Percentiles rank a stretch among this genome's conserved stretches.
These are phyloP conservation scores for Megalops cyprinoides DNA, from an alignment of 2,797 vertebrate genomes.

Conservation along the genomic window DNA sequence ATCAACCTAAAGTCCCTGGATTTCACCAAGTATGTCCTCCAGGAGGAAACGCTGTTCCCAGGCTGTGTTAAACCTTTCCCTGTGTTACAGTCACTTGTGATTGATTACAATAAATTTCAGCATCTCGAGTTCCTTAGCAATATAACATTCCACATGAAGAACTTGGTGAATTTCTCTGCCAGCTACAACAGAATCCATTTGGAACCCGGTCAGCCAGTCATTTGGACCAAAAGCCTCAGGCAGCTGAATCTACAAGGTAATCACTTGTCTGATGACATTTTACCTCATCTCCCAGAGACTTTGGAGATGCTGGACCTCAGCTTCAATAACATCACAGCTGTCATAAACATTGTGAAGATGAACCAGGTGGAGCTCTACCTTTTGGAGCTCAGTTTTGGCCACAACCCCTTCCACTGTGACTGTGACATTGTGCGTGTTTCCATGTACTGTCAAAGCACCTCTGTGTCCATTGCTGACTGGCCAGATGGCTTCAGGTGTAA, in stretches of 20 bases:
- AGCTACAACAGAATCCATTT: slow-evolving; percentile 1
- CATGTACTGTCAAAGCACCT: slow-evolving; percentile 12
- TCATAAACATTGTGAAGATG: too few species aligned
- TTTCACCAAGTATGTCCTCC: slow-evolving; percentile 15
- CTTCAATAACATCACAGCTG: slow-evolving; percentile 27
- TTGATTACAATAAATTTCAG: slow-evolving; percentile 19
- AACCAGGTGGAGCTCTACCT: too few species aligned
- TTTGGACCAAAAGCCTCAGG: slow-evolving; percentile 19
- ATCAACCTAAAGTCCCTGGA: not conserved
- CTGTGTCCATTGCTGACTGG: slow-evolving; percentile 7
- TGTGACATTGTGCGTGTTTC: slow-evolving; percentile 22
- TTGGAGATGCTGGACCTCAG: slow-evolving; percentile 29
- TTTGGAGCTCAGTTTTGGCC: slow-evolving; percentile 30
- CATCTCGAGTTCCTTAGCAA: not conserved
- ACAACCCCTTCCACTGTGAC: slow-evolving; percentile 30
- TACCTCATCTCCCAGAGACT: slow-evolving; percentile 16
- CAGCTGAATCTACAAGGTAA: slow-evolving; percentile 27
- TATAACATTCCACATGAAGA: slow-evolving; percentile 13
- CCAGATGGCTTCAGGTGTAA: slow-evolving; percentile 13
- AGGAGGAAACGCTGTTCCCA: slow-evolving; percentile 21
- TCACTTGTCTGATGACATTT: not conserved
- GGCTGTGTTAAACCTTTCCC: slow-evolving; percentile 26
- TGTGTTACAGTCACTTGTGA: not conserved
- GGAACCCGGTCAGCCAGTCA: not conserved
- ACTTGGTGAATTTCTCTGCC: slow-evolving; percentile 4